Conservation (phyloP, 37 sponge, comb jelly and placozoan genomes). For the Bolinopsis microptera region DNA sequence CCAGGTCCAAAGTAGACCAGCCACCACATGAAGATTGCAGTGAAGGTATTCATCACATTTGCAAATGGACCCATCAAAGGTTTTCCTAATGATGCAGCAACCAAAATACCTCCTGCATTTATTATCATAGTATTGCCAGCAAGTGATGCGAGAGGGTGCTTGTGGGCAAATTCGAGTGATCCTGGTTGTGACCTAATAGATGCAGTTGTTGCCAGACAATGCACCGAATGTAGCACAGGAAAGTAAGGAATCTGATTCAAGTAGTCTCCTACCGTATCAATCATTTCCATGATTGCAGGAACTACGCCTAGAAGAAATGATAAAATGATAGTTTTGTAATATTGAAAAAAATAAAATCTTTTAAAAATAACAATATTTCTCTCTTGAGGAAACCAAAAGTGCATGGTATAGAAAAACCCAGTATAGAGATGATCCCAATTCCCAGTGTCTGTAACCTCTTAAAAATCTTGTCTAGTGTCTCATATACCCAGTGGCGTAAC, state of each 20-base stretch:
- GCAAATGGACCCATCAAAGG: slow-evolving; percentile 48
- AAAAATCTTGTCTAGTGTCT: too few relatives aligned
- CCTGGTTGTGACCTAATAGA: slow-evolving; percentile 52
- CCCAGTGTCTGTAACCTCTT: too few relatives aligned
- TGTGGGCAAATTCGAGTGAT: slow-evolving; percentile 34
- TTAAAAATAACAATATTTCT: too few relatives aligned
- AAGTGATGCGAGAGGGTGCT: slow-evolving; percentile 34
- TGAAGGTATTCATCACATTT: slow-evolving; percentile 6
- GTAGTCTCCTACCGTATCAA: too few relatives aligned
- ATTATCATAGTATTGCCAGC: slow-evolving; percentile 26
- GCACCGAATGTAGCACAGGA: slow-evolving; percentile 24
- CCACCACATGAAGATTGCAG: slow-evolving; percentile 46
- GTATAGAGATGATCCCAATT: too few relatives aligned
- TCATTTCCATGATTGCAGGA: too few relatives aligned
- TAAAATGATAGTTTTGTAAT: too few relatives aligned
- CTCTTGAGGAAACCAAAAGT: too few relatives aligned
- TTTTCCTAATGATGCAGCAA: neutral
- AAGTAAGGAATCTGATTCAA: slow-evolving; percentile 28
- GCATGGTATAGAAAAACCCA: too few relatives aligned
- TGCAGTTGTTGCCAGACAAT: slow-evolving; percentile 32
- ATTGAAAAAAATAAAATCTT: too few relatives aligned
- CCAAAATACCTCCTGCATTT: slow-evolving; percentile 41
- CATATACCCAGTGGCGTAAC: too few relatives aligned
- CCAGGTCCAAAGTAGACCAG: slow-evolving; percentile 46
- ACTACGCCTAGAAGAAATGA: too few relatives aligned